Conservation (phyloP, 2,113 vertebrate genomes). For the Odocoileus hemionus region DNA sequence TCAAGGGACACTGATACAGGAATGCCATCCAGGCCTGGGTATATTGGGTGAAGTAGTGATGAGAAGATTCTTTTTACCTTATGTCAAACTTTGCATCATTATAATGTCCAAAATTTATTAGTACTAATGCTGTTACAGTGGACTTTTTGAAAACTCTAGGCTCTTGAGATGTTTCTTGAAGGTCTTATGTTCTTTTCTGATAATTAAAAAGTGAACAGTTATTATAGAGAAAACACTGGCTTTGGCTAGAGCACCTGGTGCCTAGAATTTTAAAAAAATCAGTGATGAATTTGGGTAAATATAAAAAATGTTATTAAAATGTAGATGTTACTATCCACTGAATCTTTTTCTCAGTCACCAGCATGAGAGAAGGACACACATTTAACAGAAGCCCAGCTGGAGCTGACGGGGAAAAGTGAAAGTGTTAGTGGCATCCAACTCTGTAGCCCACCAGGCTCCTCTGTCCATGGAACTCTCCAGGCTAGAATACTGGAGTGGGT, state of each 20-base stretch:
- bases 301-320: background rate
- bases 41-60: rapidly evolving
- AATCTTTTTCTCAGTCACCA: background rate
- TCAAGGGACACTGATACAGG: too few species aligned
- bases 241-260: background rate
- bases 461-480: background rate
- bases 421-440: background rate
- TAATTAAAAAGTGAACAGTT: background rate
- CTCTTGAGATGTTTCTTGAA: background rate
- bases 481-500: background rate
- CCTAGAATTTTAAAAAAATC: background rate
- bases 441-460: background rate
- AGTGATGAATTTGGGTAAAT: background rate
- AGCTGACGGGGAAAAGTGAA: background rate
- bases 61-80: background rate
- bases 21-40: too few species aligned
- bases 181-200: background rate
- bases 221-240: background rate
- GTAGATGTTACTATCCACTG: background rate
- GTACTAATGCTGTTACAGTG: background rate
- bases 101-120: background rate
- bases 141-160: background rate
- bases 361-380: background rate
- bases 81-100: background rate
- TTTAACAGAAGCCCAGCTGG: background rate